Base-by-base conservation (phyloP, 2,888 invertebrate species). In the Eurytoma californica region DNA sequence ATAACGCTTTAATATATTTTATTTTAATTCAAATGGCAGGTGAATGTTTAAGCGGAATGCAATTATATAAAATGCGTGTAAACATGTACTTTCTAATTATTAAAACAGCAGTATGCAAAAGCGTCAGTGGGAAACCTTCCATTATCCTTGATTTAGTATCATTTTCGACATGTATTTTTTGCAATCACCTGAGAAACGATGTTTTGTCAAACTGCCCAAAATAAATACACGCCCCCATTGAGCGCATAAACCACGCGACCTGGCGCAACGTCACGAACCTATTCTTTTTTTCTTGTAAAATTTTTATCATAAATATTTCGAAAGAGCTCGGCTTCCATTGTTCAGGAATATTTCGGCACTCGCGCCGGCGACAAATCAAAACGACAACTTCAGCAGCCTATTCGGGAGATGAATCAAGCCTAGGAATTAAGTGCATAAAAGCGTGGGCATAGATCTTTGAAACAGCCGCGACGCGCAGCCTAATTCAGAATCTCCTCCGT, bases 381-480 rank as follows among this genome's bases (percentile, higher is more conserved):
- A 39, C 7, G 7, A 39, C 39, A 39, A 9, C 9, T 9, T 30
- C 30, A 30, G 3, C 30, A 30, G 3, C 30, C 30, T 39, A 7
- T 9, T 39, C 39, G 18, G 16, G 24, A 76, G 55, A 65, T 57
- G 65, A 70, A 75, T 63, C n/a, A 53, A 58, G 61, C 58, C 70
- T 24, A 39, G 57, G 55, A 79, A 79, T 74, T 53, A 18, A 13
- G 47, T n/a, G 58, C 53, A 67, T 66, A 79, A 74, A 24, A 70
- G 66, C 63, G 53, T 53, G 49, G 18, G n/a, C 66, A 28, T 47
- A 47, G 20, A 60, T 51, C 69, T 55, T 66, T 39, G 9, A 70
- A 18, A 55, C 51, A n/a, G 5, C 47, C 4, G 2, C 77, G 60
- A n/a, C 18, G 39, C 53, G 24, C 66, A 60, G 53, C 79, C 78